These are phyloP conservation scores for Tipula confusa DNA, from an alignment of 2,888 invertebrate species.

Conservation along the genomic window DNA sequence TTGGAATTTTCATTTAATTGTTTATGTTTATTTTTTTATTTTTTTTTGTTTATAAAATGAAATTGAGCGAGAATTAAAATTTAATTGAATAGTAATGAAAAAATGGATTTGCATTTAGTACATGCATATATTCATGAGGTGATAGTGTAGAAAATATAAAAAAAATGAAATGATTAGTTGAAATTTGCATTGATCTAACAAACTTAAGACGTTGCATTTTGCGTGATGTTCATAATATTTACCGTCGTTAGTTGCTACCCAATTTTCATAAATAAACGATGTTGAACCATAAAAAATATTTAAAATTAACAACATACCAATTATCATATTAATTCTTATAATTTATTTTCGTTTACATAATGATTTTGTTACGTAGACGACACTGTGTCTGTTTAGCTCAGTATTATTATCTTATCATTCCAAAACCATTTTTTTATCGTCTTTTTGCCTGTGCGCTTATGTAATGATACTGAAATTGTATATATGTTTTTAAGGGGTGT, in stretches of 20 bases:
- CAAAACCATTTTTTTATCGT: neutral
- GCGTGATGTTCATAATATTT: too few species aligned
- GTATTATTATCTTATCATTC: neutral
- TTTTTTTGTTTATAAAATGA: neutral
- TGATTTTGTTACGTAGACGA: neutral
- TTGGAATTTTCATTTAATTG: neutral
- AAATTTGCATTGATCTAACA: too few species aligned
- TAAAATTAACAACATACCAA: neutral
- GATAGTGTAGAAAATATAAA: neutral
- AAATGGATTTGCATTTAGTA: neutral
- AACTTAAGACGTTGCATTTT: too few species aligned
- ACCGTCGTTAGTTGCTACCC: too few species aligned
- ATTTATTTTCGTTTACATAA: too few species aligned
- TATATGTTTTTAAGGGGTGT: neutral
- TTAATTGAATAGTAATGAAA: neutral
- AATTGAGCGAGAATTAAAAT: neutral
- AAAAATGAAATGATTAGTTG: too few species aligned
- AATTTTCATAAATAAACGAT: too few species aligned
- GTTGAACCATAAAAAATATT: neutral
- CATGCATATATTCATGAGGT: neutral
- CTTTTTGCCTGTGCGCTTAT: neutral
- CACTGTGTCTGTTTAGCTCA: neutral
- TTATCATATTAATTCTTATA: neutral
- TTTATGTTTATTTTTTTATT: too few species aligned
- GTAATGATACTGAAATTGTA: neutral